Evolutionary conservation across 35 echinoderm and acorn worm species (phyloP).

Genomic region (Apostichopus japonicus): DNA sequence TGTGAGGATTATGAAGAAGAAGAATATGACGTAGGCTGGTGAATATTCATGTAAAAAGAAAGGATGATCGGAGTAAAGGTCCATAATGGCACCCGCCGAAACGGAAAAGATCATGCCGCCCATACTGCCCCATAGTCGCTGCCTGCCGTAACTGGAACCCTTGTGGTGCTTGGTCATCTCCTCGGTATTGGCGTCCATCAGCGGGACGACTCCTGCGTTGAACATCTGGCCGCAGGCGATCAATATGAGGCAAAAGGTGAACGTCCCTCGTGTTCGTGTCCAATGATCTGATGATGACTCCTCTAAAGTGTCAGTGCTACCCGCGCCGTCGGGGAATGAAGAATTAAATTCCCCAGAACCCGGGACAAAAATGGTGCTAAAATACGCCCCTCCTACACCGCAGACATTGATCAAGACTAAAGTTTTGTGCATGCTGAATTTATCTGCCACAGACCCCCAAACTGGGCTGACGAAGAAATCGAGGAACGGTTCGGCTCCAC

Average conservation of each 20-base stretch:
- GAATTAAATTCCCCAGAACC: conserved; percentile 18
- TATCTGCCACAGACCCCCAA: conserved; percentile 76
- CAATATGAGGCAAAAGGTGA: conserved; percentile 36
- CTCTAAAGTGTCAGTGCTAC: not conserved
- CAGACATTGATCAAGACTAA: conserved; percentile 55
- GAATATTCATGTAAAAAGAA: conserved; percentile 63
- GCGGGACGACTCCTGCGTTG: conserved; percentile 21
- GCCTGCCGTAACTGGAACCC: conserved; percentile 62
- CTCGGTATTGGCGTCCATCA: conserved; percentile 62
- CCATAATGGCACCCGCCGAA: conserved; percentile 60
- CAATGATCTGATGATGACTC: not conserved
- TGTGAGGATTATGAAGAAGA: conserved; percentile 55
- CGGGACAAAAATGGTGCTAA: conserved; percentile 66
- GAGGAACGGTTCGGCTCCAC: conserved; percentile 71
- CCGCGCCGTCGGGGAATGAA: not conserved
- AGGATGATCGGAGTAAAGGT: conserved; percentile 38
- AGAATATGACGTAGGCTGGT: conserved; percentile 61
- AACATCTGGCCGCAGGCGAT: conserved; percentile 59
- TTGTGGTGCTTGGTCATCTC: conserved; percentile 4
- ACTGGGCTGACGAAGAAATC: conserved; percentile 60
- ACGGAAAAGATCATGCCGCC: conserved; percentile 65
- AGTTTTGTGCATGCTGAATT: conserved; percentile 69
- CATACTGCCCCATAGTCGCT: conserved; percentile 70
- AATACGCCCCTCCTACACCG: conserved; percentile 56
- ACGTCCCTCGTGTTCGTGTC: not conserved